Percentiles rank a stretch among this genome's conserved stretches.
Evolutionary conservation across 1,140 invertebrate genomes (phyloP).

Genomic region (Mactra quadrangularis): DNA sequence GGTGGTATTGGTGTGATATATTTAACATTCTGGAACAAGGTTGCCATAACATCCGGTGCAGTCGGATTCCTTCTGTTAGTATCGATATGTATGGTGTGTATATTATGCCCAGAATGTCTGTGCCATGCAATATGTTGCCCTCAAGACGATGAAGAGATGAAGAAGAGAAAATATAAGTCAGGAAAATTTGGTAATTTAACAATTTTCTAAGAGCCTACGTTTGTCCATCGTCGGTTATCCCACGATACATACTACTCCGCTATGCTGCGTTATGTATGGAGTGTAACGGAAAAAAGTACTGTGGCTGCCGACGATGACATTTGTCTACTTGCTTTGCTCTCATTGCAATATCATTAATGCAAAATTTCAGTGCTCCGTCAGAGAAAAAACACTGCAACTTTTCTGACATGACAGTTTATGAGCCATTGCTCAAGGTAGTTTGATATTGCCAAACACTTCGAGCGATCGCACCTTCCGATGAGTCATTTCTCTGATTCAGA

Average conservation of each 20-base stretch:
- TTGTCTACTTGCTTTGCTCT: background rate
- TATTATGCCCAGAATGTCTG: conserved; percentile 52
- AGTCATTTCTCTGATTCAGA: no score
- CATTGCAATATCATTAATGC: background rate
- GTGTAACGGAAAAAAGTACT: no score
- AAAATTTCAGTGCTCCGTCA: background rate
- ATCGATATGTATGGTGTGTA: conserved; percentile 52
- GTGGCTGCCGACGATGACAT: no score
- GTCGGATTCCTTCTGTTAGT: conserved; percentile 45
- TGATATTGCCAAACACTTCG: no score
- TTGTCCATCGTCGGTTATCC: no score
- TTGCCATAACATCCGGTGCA: conserved; percentile 38
- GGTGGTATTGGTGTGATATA: conserved; percentile 24
- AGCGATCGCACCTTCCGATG: no score
- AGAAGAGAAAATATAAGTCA: background rate
- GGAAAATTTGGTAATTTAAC: background rate
- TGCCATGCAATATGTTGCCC: conserved; percentile 33
- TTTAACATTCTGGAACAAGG: conserved; percentile 57
- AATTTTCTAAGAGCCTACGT: background rate
- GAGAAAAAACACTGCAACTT: background rate
- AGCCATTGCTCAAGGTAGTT: no score
- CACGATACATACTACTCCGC: no score
- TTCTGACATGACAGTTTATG: background rate
- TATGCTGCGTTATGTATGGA: no score
- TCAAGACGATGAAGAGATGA: conserved; percentile 8